Conservation (phyloP, 2,888 invertebrate genomes). For the Melolontha melolontha region DNA sequence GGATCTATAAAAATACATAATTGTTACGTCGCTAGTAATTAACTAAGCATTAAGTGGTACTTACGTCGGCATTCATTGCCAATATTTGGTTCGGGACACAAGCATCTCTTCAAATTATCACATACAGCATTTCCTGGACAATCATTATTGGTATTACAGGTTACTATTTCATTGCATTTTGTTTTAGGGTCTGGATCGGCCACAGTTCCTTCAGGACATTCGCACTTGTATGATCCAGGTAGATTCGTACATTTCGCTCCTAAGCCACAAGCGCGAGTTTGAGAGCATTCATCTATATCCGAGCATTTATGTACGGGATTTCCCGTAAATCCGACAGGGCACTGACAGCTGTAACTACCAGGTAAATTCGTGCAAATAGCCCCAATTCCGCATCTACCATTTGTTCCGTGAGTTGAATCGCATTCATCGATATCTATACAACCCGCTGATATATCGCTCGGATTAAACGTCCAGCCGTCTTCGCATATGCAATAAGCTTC, state of each 20-base stretch:
- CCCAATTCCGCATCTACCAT: slow-evolving; percentile 86
- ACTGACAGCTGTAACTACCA: slow-evolving; percentile 84
- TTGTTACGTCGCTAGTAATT: neutral
- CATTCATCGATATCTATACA: slow-evolving; percentile 95
- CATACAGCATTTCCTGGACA: slow-evolving; percentile 93
- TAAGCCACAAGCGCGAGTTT: slow-evolving; percentile 79
- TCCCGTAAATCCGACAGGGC: slow-evolving; percentile 87
- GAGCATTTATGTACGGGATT: slow-evolving; percentile 84
- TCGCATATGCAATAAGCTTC: slow-evolving; percentile 94
- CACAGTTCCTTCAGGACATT: slow-evolving; percentile 84
- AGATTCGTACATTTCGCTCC: slow-evolving; percentile 84
- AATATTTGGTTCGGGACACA: slow-evolving; percentile 91
- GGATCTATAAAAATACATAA: slow-evolving; percentile 75
- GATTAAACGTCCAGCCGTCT: slow-evolving; percentile 93
- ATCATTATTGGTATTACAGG: slow-evolving; percentile 79
- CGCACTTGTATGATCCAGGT: slow-evolving; percentile 82
- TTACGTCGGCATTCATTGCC: slow-evolving; percentile 93
- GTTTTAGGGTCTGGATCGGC: slow-evolving; percentile 87
- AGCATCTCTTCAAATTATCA: slow-evolving; percentile 80
- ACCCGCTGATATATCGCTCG: slow-evolving; percentile 88
- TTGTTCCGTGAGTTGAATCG: slow-evolving; percentile 79
- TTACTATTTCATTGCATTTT: slow-evolving; percentile 85
- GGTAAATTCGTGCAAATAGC: slow-evolving; percentile 84
- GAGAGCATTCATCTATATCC: slow-evolving; percentile 86
- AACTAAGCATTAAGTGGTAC: slow-evolving; percentile 59